A percentile compares a stretch with the other conserved stretches of the same genome.
Evolutionary conservation across 1,140 invertebrate species (phyloP).

Genomic region (Bursaphelenchus mucronatus): DNA sequence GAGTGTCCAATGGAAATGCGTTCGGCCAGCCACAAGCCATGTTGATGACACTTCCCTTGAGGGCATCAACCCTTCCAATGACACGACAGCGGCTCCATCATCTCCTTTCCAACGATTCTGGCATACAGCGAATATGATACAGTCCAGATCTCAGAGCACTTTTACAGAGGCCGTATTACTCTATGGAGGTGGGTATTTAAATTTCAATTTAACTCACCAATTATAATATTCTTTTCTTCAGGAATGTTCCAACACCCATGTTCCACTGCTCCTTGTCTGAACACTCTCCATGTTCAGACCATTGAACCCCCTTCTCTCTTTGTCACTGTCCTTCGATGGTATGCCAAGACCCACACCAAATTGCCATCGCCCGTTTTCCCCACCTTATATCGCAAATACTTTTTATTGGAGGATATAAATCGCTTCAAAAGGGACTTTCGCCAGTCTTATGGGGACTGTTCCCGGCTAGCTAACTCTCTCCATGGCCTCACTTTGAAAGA

Average conservation of each 20-base stretch:
- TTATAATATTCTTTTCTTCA: too few relatives aligned
- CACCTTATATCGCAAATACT: too few relatives aligned
- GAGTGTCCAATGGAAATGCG: constrained; percentile 6
- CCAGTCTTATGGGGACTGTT: too few relatives aligned
- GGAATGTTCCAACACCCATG: constrained; percentile 9
- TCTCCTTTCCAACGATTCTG: constrained; percentile 16
- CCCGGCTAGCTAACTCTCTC: too few relatives aligned
- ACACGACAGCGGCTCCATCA: not conserved
- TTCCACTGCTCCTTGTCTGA: constrained; percentile 15
- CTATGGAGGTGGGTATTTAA: constrained; percentile 1
- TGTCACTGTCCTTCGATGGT: constrained; percentile 4
- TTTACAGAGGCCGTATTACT: constrained; percentile 16
- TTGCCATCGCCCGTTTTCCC: too few relatives aligned
- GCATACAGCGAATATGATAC: constrained; percentile 6
- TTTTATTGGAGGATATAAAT: too few relatives aligned
- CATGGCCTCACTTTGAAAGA: too few relatives aligned
- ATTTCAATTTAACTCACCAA: too few relatives aligned
- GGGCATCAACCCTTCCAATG: not conserved
- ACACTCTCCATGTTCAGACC: constrained; percentile 13
- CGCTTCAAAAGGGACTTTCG: too few relatives aligned
- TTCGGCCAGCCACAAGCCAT: not conserved
- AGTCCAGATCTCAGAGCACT: not conserved
- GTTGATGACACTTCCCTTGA: not conserved
- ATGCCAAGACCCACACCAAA: too few relatives aligned
- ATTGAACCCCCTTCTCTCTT: constrained; percentile 20